These are phyloP conservation scores for Equus quagga DNA, from an alignment of 2,113 vertebrate genomes.

Conservation along the genomic window DNA sequence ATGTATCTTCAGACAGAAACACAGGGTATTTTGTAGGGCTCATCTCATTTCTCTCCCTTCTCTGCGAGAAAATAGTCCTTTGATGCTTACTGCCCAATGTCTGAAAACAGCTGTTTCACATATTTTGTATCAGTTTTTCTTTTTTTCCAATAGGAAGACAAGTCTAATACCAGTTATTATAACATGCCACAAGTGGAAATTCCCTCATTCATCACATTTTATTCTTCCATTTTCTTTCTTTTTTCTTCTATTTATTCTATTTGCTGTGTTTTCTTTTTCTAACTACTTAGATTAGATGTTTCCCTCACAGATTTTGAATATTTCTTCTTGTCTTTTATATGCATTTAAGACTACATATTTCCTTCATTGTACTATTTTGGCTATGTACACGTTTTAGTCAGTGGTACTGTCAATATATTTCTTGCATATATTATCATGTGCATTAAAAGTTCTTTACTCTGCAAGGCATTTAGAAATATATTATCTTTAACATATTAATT, in stretches of 20 bases:
- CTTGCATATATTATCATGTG: background rate
- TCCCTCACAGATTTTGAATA: background rate
- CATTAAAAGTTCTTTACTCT: background rate
- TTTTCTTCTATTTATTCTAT: background rate
- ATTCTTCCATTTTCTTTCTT: background rate
- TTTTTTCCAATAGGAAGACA: background rate
- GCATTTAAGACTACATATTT: background rate
- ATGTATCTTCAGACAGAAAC: background rate
- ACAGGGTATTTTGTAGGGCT: background rate
- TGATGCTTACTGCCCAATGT: background rate
- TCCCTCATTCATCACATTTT: background rate
- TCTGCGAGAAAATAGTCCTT: background rate
- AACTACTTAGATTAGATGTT: background rate
- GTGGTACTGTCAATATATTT: background rate
- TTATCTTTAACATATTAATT: background rate
- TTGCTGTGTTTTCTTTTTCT: background rate
- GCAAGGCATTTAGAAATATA: background rate
- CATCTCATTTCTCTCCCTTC: background rate
- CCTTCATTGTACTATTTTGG: background rate
- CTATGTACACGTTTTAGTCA: background rate
- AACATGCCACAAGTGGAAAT: background rate
- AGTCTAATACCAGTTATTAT: background rate
- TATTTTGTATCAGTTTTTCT: background rate
- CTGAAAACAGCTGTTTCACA: background rate
- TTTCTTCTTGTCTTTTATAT: background rate